These are phyloP conservation scores for Chaenodraco wilsoni DNA, from an alignment of 2,797 vertebrate genomes.

Conservation along the genomic window DNA sequence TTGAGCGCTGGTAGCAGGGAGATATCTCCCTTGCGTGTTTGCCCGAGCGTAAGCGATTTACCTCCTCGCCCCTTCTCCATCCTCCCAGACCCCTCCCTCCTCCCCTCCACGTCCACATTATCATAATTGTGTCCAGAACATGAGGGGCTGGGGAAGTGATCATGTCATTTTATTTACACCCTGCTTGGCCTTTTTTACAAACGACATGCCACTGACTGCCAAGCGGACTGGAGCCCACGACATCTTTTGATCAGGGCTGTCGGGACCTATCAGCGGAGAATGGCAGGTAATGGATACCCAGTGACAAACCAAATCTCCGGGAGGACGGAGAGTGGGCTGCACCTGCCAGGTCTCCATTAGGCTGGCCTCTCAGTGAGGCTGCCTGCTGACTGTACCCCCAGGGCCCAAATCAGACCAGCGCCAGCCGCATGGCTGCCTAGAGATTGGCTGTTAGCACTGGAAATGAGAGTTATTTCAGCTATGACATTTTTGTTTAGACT, in stretches of 20 bases:
- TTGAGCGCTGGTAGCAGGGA: slow-evolving; percentile 39
- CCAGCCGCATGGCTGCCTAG: slow-evolving; percentile 81
- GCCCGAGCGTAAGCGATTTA: slow-evolving; percentile 72
- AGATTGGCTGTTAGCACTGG: slow-evolving; percentile 99
- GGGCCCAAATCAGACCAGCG: slow-evolving; percentile 98
- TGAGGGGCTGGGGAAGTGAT: slow-evolving; percentile 99
- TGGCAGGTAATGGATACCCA: slow-evolving; percentile 99
- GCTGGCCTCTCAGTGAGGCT: slow-evolving; percentile 91
- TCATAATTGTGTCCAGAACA: slow-evolving; percentile 99
- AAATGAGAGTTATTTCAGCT: slow-evolving; percentile 99
- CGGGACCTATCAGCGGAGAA: slow-evolving; percentile 99
- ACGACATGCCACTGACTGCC: slow-evolving; percentile 97
- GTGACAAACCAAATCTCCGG: slow-evolving; percentile 99
- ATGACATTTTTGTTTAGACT: slow-evolving; percentile 97
- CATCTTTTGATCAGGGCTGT: slow-evolving; percentile 99
- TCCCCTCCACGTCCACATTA: slow-evolving; percentile 86
- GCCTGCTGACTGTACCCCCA: slow-evolving; percentile 93
- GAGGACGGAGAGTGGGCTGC: slow-evolving; percentile 97
- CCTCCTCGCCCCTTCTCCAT: slow-evolving; percentile 60
- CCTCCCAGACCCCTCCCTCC: slow-evolving; percentile 57
- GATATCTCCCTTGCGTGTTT: slow-evolving; percentile 64
- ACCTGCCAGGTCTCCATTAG: slow-evolving; percentile 99
- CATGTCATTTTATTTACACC: slow-evolving; percentile 99
- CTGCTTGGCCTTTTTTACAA: slow-evolving; percentile 98
- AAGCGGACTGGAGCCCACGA: slow-evolving; percentile 96